These are phyloP conservation scores for Numenius phaeopus DNA, from an alignment of 2,797 vertebrate genomes.

Conservation along the genomic window DNA sequence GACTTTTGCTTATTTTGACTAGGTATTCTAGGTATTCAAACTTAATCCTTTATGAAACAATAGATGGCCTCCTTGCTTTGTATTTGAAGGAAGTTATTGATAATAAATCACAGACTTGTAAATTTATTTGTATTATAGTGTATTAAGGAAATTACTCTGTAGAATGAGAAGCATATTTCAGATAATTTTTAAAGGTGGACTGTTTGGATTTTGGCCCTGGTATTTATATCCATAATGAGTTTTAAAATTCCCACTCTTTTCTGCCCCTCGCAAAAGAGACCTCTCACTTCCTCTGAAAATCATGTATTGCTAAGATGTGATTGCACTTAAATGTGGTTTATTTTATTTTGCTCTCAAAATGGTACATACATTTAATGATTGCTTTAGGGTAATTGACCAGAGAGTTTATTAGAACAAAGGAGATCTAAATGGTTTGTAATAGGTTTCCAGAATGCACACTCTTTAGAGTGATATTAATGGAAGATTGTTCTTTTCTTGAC, in stretches of 20 bases:
- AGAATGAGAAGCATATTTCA: not conserved
- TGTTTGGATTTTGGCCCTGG: not conserved
- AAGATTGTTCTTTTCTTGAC: not conserved
- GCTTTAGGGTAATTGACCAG: not conserved
- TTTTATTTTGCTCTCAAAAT: not conserved
- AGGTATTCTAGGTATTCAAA: not conserved
- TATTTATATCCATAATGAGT: not conserved
- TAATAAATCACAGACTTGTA: not conserved
- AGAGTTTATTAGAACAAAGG: not conserved
- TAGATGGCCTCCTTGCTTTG: not conserved
- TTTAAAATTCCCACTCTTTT: not conserved
- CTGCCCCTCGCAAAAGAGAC: not conserved
- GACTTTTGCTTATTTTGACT: not conserved
- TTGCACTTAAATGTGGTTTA: not conserved
- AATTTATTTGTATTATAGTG: not conserved
- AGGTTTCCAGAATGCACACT: not conserved
- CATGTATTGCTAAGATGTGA: not conserved
- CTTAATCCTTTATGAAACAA: not conserved
- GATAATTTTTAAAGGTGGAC: not conserved
- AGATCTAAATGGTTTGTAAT: not conserved
- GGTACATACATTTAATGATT: not conserved
- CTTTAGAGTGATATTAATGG: not conserved
- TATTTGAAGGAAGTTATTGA: not conserved
- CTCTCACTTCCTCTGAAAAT: not conserved
- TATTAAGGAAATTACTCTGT: not conserved